Percentiles rank a stretch among this genome's conserved stretches.
These are phyloP conservation scores for Enteromius fasciolatus DNA, from an alignment of 2,797 vertebrate species.

Conservation along the genomic window DNA sequence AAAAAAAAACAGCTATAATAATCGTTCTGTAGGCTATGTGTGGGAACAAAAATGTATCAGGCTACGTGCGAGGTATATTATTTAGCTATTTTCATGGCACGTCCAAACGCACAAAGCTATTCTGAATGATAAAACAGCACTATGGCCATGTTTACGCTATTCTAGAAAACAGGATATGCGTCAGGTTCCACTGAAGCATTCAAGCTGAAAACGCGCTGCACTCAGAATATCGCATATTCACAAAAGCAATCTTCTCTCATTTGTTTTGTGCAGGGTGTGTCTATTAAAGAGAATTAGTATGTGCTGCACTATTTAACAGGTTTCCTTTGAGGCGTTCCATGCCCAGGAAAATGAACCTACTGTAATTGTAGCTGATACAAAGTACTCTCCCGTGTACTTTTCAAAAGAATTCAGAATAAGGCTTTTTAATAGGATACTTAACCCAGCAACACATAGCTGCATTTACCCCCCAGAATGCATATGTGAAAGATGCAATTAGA, in stretches of 20 bases:
- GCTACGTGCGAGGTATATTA: neutral
- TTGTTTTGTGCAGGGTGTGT: conserved; percentile 30
- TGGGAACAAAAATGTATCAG: neutral
- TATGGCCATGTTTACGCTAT: neutral
- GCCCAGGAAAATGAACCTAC: conserved; percentile 43
- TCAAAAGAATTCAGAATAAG: conserved; percentile 55
- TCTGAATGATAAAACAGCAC: neutral
- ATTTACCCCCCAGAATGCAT: neutral
- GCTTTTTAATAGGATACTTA: conserved; percentile 68
- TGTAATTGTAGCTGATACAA: conserved; percentile 60
- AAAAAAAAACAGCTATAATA: neutral
- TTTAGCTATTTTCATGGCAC: neutral
- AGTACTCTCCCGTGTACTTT: conserved; percentile 59
- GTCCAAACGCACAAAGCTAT: neutral
- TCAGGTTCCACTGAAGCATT: neutral
- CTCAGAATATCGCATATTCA: conserved; percentile 12
- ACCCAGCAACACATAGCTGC: conserved; percentile 43
- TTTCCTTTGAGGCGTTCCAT: conserved; percentile 28
- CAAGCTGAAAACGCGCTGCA: neutral
- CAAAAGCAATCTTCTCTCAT: conserved; percentile 33
- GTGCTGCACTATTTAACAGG: conserved; percentile 32
- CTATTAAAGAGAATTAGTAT: conserved; percentile 40
- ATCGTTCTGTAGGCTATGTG: neutral
- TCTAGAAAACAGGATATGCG: neutral
- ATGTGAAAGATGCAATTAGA: neutral